phyloP scores from a whole-genome alignment of 2,888 invertebrate species.

The Chloroclystis v-ata region DNA sequence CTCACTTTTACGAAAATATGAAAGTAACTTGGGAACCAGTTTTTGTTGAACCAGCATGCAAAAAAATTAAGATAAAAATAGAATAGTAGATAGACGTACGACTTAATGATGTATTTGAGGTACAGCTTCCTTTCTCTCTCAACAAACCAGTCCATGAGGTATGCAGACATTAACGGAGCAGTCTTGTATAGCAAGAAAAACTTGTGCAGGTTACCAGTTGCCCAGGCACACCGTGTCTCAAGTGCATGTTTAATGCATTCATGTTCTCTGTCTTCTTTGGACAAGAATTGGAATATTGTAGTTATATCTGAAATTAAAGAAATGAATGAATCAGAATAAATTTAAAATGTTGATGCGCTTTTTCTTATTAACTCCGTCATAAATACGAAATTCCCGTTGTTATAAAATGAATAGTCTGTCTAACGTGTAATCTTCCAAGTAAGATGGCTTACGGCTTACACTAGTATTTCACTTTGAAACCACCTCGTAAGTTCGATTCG shows the following conservation, averaged over 20 bases:
- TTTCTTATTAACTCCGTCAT: too few species aligned
- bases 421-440: too few species aligned
- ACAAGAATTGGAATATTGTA: slow-evolving; percentile 90
- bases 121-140: slow-evolving; percentile 95
- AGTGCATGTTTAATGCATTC: slow-evolving; percentile 91
- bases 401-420: too few species aligned
- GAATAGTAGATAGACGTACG: slow-evolving; percentile 86
- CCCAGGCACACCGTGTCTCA: slow-evolving; percentile 94
- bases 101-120: slow-evolving; percentile 94
- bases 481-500: too few species aligned
- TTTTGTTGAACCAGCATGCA: neutral
- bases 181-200: slow-evolving; percentile 93
- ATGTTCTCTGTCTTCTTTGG: slow-evolving; percentile 86
- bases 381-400: too few species aligned
- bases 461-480: too few species aligned
- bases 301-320: slow-evolving; percentile 87
- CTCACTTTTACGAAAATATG: too few species aligned
- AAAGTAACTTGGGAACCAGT: neutral
- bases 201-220: slow-evolving; percentile 92
- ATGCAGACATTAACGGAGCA: slow-evolving; percentile 97
- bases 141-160: slow-evolving; percentile 98
- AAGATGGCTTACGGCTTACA: too few species aligned
- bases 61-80: slow-evolving; percentile 1
- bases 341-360: too few species aligned
- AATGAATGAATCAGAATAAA: neutral